phyloP scores from a whole-genome alignment of 1,140 invertebrate genomes.

The Dendroctonus valens region DNA sequence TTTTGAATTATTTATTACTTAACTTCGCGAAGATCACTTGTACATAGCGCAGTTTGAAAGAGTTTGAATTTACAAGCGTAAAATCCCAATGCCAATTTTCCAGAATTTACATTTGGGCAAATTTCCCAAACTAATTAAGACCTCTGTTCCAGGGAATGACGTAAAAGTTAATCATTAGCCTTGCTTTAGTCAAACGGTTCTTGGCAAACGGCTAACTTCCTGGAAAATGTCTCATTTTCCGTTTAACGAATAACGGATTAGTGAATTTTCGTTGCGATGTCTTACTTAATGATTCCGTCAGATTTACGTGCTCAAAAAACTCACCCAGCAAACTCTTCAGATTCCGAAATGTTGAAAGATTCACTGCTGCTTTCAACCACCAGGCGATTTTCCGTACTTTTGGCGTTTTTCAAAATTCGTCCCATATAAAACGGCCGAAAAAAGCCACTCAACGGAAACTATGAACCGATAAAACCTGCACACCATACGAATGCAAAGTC shows the following conservation, averaged over 20 bases:
- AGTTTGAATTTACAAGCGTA: no score
- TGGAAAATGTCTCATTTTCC: not conserved
- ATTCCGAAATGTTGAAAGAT: slow-evolving; percentile 6
- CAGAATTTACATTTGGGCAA: no score
- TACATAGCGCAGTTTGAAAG: no score
- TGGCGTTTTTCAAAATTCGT: slow-evolving; percentile 22
- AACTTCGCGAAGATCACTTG: not conserved
- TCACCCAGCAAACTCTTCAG: not conserved
- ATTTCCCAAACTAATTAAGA: no score
- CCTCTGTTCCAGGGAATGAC: not conserved
- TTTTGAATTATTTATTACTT: not conserved
- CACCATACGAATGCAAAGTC: slow-evolving; percentile 2
- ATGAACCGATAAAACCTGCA: no score
- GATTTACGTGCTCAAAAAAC: no score
- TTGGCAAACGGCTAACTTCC: slow-evolving; percentile 12
- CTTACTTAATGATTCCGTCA: not conserved
- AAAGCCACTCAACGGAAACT: not conserved
- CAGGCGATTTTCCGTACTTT: not conserved
- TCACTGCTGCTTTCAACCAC: not conserved
- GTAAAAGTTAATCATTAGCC: slow-evolving; percentile 4
- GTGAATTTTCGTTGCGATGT: not conserved
- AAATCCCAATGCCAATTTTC: no score
- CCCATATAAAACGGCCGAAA: slow-evolving; percentile 8
- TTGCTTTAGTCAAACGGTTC: not conserved
- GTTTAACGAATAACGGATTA: no score